Percentiles rank a stretch among this genome's conserved stretches.
phyloP scores from a whole-genome alignment of 2,113 vertebrate species.

The Rhombomys opimus region DNA sequence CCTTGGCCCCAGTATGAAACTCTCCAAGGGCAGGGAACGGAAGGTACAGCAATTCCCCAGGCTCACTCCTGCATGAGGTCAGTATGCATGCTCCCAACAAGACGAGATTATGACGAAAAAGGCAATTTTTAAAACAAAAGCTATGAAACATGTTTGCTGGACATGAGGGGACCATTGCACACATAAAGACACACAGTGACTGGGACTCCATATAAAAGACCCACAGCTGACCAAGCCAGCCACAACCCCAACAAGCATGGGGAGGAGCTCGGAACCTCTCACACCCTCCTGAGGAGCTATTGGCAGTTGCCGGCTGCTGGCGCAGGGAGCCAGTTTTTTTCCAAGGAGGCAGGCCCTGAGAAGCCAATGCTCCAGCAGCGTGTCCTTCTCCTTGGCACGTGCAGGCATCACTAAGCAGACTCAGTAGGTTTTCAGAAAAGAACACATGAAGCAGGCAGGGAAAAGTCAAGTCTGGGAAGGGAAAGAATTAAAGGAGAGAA shows the following conservation, averaged over 20 bases:
- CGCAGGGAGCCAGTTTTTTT: neutral
- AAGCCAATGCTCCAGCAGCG: neutral
- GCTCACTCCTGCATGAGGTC: neutral
- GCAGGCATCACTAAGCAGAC: no score
- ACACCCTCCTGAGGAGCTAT: no score
- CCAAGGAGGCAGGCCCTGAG: neutral
- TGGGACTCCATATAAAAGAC: no score
- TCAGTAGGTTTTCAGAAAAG: neutral
- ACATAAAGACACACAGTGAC: no score
- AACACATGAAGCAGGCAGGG: neutral
- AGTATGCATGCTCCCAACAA: no score
- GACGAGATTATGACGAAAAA: neutral
- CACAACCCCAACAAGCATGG: neutral
- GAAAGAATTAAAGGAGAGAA: neutral
- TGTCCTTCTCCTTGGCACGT: neutral
- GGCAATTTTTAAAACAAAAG: constrained; percentile 1
- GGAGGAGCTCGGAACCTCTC: neutral
- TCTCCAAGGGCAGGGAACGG: neutral
- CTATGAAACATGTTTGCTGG: neutral
- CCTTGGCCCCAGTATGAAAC: neutral
- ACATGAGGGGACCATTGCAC: neutral
- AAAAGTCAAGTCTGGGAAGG: neutral
- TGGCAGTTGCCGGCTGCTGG: neutral
- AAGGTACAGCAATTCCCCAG: neutral
- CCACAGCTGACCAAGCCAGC: no score